These are phyloP conservation scores for Nebria salina DNA, from an alignment of 2,888 invertebrate genomes.

Conservation along the genomic window DNA sequence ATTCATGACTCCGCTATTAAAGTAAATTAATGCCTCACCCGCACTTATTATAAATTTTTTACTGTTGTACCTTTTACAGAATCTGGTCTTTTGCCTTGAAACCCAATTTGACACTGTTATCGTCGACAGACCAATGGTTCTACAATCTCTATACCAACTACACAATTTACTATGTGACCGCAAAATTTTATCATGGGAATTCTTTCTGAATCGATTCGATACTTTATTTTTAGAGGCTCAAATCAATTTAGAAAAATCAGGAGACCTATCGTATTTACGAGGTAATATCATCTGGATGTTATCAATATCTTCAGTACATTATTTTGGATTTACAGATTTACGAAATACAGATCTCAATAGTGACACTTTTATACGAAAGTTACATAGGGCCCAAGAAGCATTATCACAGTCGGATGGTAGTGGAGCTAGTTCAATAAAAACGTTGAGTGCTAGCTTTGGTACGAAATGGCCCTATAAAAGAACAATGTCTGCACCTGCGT, in stretches of 20 bases:
- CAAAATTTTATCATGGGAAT: slow-evolving; percentile 94
- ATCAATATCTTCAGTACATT: background rate
- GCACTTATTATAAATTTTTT: background rate
- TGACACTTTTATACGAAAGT: slow-evolving; percentile 85
- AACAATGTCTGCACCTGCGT: slow-evolving; percentile 92
- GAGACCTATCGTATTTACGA: slow-evolving; percentile 84
- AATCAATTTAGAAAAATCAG: slow-evolving; percentile 84
- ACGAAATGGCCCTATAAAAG: slow-evolving; percentile 96
- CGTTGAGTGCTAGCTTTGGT: slow-evolving; percentile 87
- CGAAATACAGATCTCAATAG: slow-evolving; percentile 88
- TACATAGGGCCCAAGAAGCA: slow-evolving; percentile 90
- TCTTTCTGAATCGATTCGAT: slow-evolving; percentile 96
- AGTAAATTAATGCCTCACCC: slow-evolving; percentile 63
- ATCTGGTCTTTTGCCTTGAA: slow-evolving; percentile 82
- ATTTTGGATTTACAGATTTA: slow-evolving; percentile 71
- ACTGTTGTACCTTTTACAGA: slow-evolving; percentile 21
- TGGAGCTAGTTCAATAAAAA: slow-evolving; percentile 71
- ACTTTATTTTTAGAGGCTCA: slow-evolving; percentile 96
- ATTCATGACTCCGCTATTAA: slow-evolving; percentile 89
- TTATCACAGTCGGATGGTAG: slow-evolving; percentile 78
- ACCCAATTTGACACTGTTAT: slow-evolving; percentile 98
- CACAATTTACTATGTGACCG: slow-evolving; percentile 93
- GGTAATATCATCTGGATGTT: slow-evolving; percentile 64
- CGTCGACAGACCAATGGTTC: slow-evolving; percentile 94
- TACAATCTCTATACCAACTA: slow-evolving; percentile 94